Percentiles rank a stretch among this genome's conserved stretches.
phyloP scores from a whole-genome alignment of 1,140 invertebrate species.

The Drosophila funebris region DNA sequence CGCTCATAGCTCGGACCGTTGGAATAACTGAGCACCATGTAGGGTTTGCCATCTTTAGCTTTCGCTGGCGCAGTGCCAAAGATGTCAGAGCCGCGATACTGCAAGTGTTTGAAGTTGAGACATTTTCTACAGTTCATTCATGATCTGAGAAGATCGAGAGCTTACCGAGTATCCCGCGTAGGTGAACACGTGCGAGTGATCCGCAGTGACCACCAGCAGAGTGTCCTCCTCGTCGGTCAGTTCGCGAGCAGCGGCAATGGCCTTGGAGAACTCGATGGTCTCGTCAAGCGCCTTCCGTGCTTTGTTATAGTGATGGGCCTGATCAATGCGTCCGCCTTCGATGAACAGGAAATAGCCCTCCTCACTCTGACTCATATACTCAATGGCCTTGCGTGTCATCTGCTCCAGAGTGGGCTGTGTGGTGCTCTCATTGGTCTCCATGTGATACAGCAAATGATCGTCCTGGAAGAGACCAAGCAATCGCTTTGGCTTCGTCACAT shows the following conservation, averaged over 20 bases:
- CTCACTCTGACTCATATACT: constrained; percentile 87
- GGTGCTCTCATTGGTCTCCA: constrained; percentile 84
- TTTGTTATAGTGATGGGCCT: constrained; percentile 90
- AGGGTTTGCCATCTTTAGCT: constrained; percentile 85
- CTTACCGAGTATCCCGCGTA: constrained; percentile 87
- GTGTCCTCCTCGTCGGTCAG: constrained; percentile 86
- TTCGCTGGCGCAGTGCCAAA: constrained; percentile 82
- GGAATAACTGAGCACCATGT: constrained; percentile 89
- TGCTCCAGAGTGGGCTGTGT: constrained; percentile 89
- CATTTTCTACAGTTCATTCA: background rate
- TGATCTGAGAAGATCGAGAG: too few relatives aligned
- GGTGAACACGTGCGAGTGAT: constrained; percentile 88
- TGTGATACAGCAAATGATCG: constrained; percentile 85
- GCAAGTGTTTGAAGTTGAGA: background rate
- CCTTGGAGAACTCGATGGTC: constrained; percentile 86
- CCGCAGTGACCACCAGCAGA: constrained; percentile 88
- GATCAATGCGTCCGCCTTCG: constrained; percentile 90
- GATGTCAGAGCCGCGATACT: constrained; percentile 84
- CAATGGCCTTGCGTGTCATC: constrained; percentile 92
- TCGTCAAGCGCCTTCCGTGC: constrained; percentile 88
- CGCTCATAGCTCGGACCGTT: constrained; percentile 87
- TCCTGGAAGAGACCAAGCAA: constrained; percentile 85
- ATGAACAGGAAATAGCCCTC: constrained; percentile 88
- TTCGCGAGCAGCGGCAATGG: constrained; percentile 85
- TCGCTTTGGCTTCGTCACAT: constrained; percentile 75